Evolutionary conservation across 1,140 invertebrate species (phyloP).

Genomic region (Anagrus nilaparvatae): DNA sequence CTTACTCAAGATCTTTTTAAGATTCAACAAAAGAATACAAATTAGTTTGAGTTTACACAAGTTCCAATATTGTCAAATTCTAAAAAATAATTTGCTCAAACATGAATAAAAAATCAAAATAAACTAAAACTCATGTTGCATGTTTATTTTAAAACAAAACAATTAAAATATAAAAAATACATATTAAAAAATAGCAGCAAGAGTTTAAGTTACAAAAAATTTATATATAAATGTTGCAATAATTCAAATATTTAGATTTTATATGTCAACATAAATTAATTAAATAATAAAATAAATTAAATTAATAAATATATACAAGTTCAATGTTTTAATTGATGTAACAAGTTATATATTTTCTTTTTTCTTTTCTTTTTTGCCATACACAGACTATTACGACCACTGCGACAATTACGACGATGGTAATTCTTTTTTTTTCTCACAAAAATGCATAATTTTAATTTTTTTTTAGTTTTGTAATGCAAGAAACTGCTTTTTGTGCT

Average conservation of each 20-base stretch:
- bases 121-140: too few relatives aligned
- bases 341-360: constrained; percentile 38
- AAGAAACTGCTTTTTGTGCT: constrained; percentile 22
- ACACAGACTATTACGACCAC: constrained; percentile 44
- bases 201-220: constrained; percentile 8
- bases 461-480: constrained; percentile 21
- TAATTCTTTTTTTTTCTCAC: constrained; percentile 43
- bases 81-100: too few relatives aligned
- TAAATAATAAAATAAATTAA: background rate
- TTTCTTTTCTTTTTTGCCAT: constrained; percentile 41
- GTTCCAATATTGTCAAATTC: too few relatives aligned
- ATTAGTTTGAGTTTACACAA: too few relatives aligned
- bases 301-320: constrained; percentile 26
- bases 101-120: too few relatives aligned
- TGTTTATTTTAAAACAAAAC: too few relatives aligned
- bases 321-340: constrained; percentile 37
- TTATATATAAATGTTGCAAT: constrained; percentile 27
- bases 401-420: constrained; percentile 44
- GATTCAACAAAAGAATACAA: too few relatives aligned
- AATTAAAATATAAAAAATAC: too few relatives aligned
- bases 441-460: too few relatives aligned
- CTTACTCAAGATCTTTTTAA: too few relatives aligned
- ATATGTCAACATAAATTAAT: constrained; percentile 15
- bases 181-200: constrained; percentile 14
- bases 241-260: constrained; percentile 14